Evolutionary conservation across 2,797 vertebrate genomes (phyloP), one percentile per base, ranked within the genome.

Genomic region (Siniperca scherzeri): DNA sequence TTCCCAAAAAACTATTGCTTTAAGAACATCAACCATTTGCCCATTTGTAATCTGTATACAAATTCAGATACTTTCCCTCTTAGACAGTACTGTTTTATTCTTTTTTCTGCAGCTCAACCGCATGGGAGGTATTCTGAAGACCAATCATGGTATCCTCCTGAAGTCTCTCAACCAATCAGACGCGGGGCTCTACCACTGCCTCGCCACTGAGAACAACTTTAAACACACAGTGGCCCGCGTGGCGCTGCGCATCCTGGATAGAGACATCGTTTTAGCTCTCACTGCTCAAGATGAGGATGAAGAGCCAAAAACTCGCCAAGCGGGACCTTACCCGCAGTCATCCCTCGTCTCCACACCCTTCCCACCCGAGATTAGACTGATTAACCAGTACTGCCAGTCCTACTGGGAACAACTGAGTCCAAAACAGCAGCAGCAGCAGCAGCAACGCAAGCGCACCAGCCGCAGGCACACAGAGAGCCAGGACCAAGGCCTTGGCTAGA

Each of bases 121-220:
- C 48, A 90, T 74, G 0, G 90, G 84, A 21, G 95, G 95, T 7
- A 81, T 96, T 8, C 81, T 97, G 70, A 96, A 95, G 86, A 97
- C 96, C 74, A 93, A 93, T 78, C 95, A 96, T 1, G 96, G 96
- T 19, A 93, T 97, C 89, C 95, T 97, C 8, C 89, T 97, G 57
- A 96, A 96, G 85, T 91, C 93, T 2, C 95, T 97, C 48, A 95
- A 94, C 86, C 95, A 95, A 66, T 93, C 94, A 11, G 96, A 97
- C 3, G 93, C 94, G 0, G 96, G 96, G 2, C 89, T 95, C 13
- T 97, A 97, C 93, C 96, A 97, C 91, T 97, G 96, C 89, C 92
- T 96, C 40, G 96, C 95, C 89, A 97, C 96, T 0, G 96, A 97
- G 89, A 97, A 97, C 92, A 96, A 96, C 93, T 97, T 96, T 56